phyloP scores from a whole-genome alignment of 1,140 invertebrate genomes.

The Ctenoplectra terminalis region DNA sequence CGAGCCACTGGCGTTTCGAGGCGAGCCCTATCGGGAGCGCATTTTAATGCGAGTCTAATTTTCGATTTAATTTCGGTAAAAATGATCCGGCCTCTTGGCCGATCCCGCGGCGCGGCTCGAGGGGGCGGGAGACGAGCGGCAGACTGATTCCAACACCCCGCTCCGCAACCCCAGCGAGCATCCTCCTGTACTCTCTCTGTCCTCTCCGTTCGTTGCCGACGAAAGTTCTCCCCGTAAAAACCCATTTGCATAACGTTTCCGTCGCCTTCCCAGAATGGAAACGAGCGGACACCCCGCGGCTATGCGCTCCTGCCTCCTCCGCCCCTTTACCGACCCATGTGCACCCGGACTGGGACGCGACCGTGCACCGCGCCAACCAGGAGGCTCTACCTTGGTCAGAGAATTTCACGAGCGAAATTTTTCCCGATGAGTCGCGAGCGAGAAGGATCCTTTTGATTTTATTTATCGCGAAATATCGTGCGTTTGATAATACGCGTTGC shows the following conservation, averaged over 20 bases:
- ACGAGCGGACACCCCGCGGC: slow-evolving; percentile 70
- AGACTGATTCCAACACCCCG: slow-evolving; percentile 47
- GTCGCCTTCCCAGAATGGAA: slow-evolving; percentile 74
- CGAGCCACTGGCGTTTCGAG: slow-evolving; percentile 72
- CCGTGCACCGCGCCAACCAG: slow-evolving; percentile 24
- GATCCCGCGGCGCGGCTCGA: slow-evolving; percentile 53
- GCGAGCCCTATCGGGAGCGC: slow-evolving; percentile 74
- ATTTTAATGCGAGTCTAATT: slow-evolving; percentile 81
- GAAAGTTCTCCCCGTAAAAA: slow-evolving; percentile 74
- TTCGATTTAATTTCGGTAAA: slow-evolving; percentile 82
- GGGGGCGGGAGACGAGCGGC: slow-evolving; percentile 40
- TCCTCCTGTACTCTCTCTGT: slow-evolving; percentile 17
- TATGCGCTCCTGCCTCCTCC: slow-evolving; percentile 12
- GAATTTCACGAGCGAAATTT: background rate
- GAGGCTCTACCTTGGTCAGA: slow-evolving; percentile 29
- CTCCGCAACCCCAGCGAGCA: slow-evolving; percentile 37
- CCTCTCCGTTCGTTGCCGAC: slow-evolving; percentile 58
- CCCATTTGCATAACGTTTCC: slow-evolving; percentile 78
- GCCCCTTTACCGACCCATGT: too few species aligned
- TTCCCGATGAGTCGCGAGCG: background rate
- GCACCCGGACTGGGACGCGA: too few species aligned
- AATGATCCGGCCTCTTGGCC: slow-evolving; percentile 73
- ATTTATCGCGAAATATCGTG: too few species aligned
- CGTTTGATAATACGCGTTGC: too few species aligned
- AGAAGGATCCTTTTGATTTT: background rate